Evolutionary conservation across 2,797 vertebrate species (phyloP).

Genomic region (Phataginus tetradactyla): DNA sequence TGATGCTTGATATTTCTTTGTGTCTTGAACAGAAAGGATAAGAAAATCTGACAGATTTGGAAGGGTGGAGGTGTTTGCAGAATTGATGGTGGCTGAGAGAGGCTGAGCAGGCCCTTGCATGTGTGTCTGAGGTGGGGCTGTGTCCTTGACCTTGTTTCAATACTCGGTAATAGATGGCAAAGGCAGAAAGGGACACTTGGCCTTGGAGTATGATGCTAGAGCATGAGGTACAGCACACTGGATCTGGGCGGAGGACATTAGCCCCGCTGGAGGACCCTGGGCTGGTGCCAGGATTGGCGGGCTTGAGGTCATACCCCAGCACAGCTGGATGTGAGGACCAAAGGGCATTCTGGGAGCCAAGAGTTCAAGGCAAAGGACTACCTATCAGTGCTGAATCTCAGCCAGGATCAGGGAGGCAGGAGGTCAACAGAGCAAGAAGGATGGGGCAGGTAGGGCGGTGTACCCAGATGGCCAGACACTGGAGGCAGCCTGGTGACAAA

Average conservation of each 20-base stretch:
- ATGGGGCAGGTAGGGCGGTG: rapidly evolving
- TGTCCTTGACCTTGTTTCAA: not conserved
- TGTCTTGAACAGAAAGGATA: not conserved
- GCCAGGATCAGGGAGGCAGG: not conserved
- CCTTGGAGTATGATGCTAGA: not conserved
- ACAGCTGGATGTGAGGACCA: not conserved
- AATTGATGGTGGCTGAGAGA: rapidly evolving
- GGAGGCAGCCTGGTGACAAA: not conserved
- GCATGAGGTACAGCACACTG: rapidly evolving
- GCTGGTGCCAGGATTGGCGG: not conserved
- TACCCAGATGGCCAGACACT: rapidly evolving
- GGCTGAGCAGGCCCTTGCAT: not conserved
- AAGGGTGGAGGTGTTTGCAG: not conserved
- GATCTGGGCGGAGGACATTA: not conserved
- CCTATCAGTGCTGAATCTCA: not conserved
- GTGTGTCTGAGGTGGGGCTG: too few species aligned
- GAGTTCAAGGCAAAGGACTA: not conserved
- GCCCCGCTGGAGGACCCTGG: rapidly evolving
- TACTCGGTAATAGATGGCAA: too few species aligned
- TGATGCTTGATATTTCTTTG: not conserved
- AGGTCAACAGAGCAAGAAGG: not conserved
- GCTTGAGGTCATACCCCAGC: not conserved
- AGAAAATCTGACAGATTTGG: not conserved
- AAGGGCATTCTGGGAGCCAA: not conserved
- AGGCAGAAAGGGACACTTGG: too few species aligned